Percentiles rank a stretch among this genome's conserved stretches.
These are phyloP conservation scores for Ichneumoninae sp. DNA, from an alignment of 2,888 invertebrate genomes.

Conservation along the genomic window DNA sequence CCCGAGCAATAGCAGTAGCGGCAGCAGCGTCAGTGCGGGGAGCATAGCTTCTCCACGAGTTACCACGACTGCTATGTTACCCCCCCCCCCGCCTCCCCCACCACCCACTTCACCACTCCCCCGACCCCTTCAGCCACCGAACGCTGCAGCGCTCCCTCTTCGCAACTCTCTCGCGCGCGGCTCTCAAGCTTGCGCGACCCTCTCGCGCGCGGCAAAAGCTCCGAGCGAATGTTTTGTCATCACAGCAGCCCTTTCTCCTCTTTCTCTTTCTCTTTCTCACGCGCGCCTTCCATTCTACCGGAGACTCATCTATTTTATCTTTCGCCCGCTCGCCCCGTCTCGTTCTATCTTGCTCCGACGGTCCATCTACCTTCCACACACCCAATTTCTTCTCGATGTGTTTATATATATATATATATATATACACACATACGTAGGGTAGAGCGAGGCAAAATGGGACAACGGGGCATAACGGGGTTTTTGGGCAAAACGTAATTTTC, in stretches of 20 bases:
- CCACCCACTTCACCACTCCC: conserved; percentile 6
- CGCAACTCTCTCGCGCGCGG: conserved; percentile 61
- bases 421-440: too few species aligned
- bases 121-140: conserved; percentile 67
- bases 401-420: conserved; percentile 8
- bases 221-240: conserved; percentile 83
- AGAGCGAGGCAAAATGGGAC: too few species aligned
- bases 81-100: conserved; percentile 32
- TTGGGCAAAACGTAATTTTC: too few species aligned
- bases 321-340: conserved; percentile 41
- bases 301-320: conserved; percentile 26
- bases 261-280: conserved; percentile 51
- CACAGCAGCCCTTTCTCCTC: conserved; percentile 77
- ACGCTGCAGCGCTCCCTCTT: conserved; percentile 66
- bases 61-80: conserved; percentile 34
- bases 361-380: conserved; percentile 34
- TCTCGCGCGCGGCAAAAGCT: conserved; percentile 76
- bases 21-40: conserved; percentile 16
- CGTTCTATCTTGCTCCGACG: conserved; percentile 58
- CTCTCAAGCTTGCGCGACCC: conserved; percentile 50
- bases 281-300: not conserved
- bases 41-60: conserved; percentile 56
- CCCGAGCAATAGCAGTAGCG: conserved; percentile 23
- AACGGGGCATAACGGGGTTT: too few species aligned
- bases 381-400: conserved; percentile 48